Base-by-base conservation (phyloP, 2,113 vertebrate genomes). In the Sebastes schlegelii region DNA sequence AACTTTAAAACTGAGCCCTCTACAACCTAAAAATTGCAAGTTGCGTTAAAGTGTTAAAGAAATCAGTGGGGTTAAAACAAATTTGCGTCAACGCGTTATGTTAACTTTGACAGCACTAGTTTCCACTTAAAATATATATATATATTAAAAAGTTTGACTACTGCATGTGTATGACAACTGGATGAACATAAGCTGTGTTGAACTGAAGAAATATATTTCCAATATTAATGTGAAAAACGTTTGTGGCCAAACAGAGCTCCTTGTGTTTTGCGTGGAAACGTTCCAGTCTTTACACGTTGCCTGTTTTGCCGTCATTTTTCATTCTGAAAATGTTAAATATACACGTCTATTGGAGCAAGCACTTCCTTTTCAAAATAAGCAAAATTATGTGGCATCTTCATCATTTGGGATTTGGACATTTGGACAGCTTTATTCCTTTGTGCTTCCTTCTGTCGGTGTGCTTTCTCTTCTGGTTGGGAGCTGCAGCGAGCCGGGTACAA, bases 241-340 rank as follows among this genome's bases (percentile, higher is more conserved):
- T 78, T 77, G 16, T 17, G 60, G 76, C 54, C 58, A 80, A 78
- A 77, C 16, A 48, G 42, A 65, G 77, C 74, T 87, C 76, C 48
- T 89, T 85, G 46, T 87, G 71, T 94, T 93, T 86, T 82, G 73
- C 16, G 21, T 91, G 77, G 88, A 87, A 83, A 74, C 21, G 73
- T 75, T 92, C 87, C 88, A 86, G 80, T 82, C 65, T 84, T 83
- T 19, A 87, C 62, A 73, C 80, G 58, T 77, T 80, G 75, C 86
- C 74, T 71, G 84, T 88, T 87, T 84, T 69, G 45, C 79, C 76
- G n/a, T 89, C 42, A 95, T 94, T 93, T 93, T 89, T 95, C 90
- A 93, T 90, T 74, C 82, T 87, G 62, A 91, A 92, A 89, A 80
- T 82, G 82, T 95, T 93, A 93, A 91, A 93, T 92, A 92, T 88